phyloP scores from a whole-genome alignment of 2,797 vertebrate species.

The Esox masquinongy region DNA sequence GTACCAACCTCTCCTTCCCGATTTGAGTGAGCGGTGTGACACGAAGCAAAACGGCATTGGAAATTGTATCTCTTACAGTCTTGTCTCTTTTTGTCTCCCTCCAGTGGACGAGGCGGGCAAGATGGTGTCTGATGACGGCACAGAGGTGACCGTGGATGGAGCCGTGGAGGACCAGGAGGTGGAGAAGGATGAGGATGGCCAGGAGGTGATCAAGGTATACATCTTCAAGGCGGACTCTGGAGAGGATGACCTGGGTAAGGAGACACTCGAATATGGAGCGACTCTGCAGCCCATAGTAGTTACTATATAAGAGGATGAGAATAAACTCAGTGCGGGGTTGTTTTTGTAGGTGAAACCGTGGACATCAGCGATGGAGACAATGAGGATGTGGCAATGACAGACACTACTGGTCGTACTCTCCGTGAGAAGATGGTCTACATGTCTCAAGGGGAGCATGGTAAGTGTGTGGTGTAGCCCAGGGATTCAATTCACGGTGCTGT shows the following conservation, averaged over 20 bases:
- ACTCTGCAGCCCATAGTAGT: not conserved
- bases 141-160: slow-evolving; percentile 89
- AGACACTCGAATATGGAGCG: not conserved
- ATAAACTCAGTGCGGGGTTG: slow-evolving; percentile 28
- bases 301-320: slow-evolving; percentile 14
- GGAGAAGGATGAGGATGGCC: slow-evolving; percentile 92
- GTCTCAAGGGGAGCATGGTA: slow-evolving; percentile 93
- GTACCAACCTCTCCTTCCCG: not conserved
- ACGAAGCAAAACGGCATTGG: not conserved
- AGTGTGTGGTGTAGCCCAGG: slow-evolving; percentile 25
- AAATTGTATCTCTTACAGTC: not conserved
- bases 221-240: slow-evolving; percentile 99
- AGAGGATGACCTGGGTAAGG: slow-evolving; percentile 94
- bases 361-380: slow-evolving; percentile 93
- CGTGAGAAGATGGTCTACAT: slow-evolving; percentile 99
- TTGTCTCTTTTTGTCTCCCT: not conserved
- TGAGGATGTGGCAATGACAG: slow-evolving; percentile 84
- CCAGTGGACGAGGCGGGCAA: slow-evolving; percentile 97
- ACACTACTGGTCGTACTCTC: slow-evolving; percentile 86
- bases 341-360: slow-evolving; percentile 87
- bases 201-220: slow-evolving; percentile 99
- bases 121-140: slow-evolving; percentile 92
- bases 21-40: too few species aligned
- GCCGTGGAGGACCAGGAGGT: slow-evolving; percentile 85
- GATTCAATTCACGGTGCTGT: too few species aligned